Evolutionary conservation across 2,888 invertebrate species (phyloP).

Genomic region (Eupeodes latifasciatus): DNA sequence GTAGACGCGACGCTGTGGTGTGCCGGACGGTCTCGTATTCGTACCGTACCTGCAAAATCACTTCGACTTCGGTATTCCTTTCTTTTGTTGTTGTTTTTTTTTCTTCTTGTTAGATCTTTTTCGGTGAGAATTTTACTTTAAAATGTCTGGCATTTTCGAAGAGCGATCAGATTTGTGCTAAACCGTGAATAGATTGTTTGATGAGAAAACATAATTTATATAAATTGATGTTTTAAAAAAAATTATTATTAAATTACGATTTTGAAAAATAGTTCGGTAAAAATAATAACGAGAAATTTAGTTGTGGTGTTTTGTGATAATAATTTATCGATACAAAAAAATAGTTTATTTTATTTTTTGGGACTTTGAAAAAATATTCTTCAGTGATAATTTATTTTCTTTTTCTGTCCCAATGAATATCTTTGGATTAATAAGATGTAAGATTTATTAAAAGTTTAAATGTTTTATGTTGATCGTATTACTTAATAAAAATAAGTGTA

Average conservation of each 20-base stretch:
- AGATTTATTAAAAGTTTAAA: neutral
- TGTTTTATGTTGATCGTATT: neutral
- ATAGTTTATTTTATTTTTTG: neutral
- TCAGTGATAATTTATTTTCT: neutral
- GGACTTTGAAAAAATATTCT: neutral
- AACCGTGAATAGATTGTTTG: constrained; percentile 28
- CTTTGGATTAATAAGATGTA: constrained; percentile 42
- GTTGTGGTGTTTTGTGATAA: neutral
- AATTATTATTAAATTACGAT: too few relatives aligned
- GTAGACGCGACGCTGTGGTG: too few relatives aligned
- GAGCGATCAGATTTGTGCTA: constrained; percentile 43
- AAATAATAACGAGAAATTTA: neutral
- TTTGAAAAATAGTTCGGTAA: too few relatives aligned
- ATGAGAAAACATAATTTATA: neutral
- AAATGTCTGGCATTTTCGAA: constrained; percentile 44
- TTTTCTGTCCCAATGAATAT: constrained; percentile 28
- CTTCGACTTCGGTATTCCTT: constrained; percentile 31
- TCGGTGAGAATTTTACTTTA: constrained; percentile 50
- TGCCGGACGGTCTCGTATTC: constrained; percentile 14
- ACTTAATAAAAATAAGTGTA: too few relatives aligned
- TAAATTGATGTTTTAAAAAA: too few relatives aligned
- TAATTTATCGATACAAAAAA: neutral
- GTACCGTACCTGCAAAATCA: constrained; percentile 48
- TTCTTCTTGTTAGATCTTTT: neutral
- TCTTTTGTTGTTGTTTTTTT: constrained; percentile 11